phyloP scores from a whole-genome alignment of 2,113 vertebrate genomes.

The Gobiocypris rarus region DNA sequence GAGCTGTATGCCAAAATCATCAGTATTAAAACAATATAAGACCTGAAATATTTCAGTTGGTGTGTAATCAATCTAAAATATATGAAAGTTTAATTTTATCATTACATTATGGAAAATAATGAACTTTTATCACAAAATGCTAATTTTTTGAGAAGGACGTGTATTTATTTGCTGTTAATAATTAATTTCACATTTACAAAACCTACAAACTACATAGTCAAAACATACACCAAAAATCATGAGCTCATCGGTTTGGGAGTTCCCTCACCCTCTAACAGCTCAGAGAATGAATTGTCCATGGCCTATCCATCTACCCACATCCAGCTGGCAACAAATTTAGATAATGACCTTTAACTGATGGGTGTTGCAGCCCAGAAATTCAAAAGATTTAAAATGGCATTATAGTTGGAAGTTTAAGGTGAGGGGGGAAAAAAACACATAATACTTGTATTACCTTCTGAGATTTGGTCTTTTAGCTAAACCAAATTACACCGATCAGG shows the following conservation, averaged over 20 bases:
- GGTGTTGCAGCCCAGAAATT: conserved; percentile 1
- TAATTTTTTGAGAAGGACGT: no score
- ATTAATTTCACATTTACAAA: not conserved
- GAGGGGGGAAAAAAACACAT: no score
- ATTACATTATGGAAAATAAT: no score
- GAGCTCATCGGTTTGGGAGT: conserved; percentile 2
- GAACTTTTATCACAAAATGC: no score
- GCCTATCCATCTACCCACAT: conserved; percentile 40
- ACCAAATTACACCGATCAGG: not conserved
- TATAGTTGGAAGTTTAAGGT: not conserved
- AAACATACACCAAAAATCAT: not conserved
- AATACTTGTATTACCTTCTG: not conserved
- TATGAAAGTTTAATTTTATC: no score
- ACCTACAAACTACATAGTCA: not conserved
- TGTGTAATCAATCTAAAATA: no score
- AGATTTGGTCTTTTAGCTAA: not conserved
- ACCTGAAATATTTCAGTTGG: no score
- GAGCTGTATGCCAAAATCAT: no score
- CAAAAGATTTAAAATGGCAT: not conserved
- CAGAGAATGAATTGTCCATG: not conserved
- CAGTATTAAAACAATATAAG: no score
- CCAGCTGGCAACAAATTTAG: conserved; percentile 9
- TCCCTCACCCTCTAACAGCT: not conserved
- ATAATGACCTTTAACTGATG: conserved; percentile 29
- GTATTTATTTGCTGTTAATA: not conserved